These are phyloP conservation scores for Leucophenga varia DNA, from an alignment of 1,140 invertebrate genomes.

Conservation along the genomic window DNA sequence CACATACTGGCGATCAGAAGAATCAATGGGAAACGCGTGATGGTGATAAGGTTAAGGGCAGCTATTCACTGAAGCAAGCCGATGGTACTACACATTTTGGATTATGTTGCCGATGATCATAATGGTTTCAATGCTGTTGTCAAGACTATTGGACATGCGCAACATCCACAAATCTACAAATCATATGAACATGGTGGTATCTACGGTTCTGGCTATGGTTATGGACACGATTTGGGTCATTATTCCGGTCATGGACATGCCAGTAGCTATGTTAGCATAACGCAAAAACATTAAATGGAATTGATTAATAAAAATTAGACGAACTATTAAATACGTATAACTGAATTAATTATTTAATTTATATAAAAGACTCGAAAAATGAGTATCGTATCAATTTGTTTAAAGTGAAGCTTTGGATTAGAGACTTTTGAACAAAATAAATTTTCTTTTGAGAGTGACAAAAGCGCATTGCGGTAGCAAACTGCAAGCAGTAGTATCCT, in stretches of 20 bases:
- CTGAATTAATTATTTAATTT: too few species aligned
- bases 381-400: too few species aligned
- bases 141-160: constrained; percentile 60
- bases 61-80: constrained; percentile 63
- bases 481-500: too few species aligned
- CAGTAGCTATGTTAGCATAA: constrained; percentile 46
- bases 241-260: constrained; percentile 39
- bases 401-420: too few species aligned
- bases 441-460: too few species aligned
- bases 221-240: constrained; percentile 21
- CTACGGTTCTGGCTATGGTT: constrained; percentile 30
- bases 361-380: too few species aligned
- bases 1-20: constrained; percentile 71
- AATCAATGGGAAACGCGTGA: constrained; percentile 65
- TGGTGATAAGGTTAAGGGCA: constrained; percentile 66
- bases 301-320: too few species aligned
- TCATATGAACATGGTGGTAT: constrained; percentile 26
- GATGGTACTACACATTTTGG: constrained; percentile 63
- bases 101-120: constrained; percentile 62
- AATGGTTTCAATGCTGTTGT: constrained; percentile 63
- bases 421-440: too few species aligned
- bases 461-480: too few species aligned
- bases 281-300: constrained; percentile 35
- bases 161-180: constrained; percentile 54
- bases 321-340: too few species aligned